Conservation (phyloP, 1,140 invertebrate genomes). For the Probaryconus sp. region DNA sequence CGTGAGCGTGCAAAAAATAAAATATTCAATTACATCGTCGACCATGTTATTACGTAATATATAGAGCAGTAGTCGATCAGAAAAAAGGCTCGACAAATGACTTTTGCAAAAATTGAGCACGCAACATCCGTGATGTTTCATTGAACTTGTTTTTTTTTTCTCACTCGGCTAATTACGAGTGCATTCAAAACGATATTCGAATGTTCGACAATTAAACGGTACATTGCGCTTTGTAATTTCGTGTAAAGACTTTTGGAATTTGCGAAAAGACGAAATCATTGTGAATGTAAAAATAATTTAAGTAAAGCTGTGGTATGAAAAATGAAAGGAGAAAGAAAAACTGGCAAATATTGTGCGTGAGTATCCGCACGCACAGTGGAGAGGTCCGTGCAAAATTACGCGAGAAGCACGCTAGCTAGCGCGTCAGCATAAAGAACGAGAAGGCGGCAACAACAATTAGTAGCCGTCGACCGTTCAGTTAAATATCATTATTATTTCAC, state of each 20-base stretch:
- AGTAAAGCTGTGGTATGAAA: not conserved
- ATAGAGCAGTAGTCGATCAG: conserved; percentile 33
- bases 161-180: conserved; percentile 49
- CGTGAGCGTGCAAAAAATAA: conserved; percentile 7
- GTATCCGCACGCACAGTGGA: conserved; percentile 2
- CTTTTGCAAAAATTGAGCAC: conserved; percentile 8
- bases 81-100: conserved; percentile 6
- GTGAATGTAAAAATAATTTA: conserved; percentile 58
- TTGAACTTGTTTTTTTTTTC: conserved; percentile 36
- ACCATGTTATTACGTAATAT: conserved; percentile 43
- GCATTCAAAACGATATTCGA: conserved; percentile 15
- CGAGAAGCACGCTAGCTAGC: conserved; percentile 15
- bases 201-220: conserved; percentile 54
- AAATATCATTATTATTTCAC: conserved; percentile 36
- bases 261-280: conserved; percentile 28
- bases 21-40: conserved; percentile 34
- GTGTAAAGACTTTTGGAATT: conserved; percentile 14
- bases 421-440: conserved; percentile 45
- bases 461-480: conserved; percentile 43
- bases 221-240: conserved; percentile 32
- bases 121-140: conserved; percentile 33
- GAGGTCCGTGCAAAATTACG: conserved; percentile 17
- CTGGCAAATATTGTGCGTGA: not conserved
- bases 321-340: not conserved
- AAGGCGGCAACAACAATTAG: conserved; percentile 47